A percentile compares a stretch with the other conserved stretches of the same genome.
Evolutionary conservation across 2,113 vertebrate species (phyloP).

Genomic region (Fukomys damarensis): DNA sequence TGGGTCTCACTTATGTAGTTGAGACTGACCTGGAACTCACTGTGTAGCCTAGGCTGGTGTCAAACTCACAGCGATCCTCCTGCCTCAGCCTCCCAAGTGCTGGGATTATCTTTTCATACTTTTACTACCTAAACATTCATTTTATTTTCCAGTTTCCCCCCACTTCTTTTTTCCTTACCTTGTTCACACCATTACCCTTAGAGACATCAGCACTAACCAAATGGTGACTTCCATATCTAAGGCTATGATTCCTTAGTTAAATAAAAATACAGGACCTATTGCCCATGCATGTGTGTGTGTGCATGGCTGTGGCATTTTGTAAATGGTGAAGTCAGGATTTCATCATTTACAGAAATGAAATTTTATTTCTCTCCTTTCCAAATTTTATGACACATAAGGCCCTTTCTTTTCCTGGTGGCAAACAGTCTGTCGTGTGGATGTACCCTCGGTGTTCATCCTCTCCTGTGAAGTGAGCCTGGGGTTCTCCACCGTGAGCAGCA

Average conservation of each 20-base stretch:
- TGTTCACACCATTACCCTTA: background rate
- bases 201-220: background rate
- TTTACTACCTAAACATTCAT: background rate
- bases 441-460: background rate
- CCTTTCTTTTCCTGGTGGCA: background rate
- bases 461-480: background rate
- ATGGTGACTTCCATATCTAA: background rate
- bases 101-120: background rate
- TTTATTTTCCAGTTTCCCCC: conserved; percentile 5
- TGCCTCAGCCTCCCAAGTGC: too few relatives aligned
- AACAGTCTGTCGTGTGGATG: background rate
- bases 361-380: conserved; percentile 32
- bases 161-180: background rate
- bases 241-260: background rate
- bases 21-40: too few relatives aligned
- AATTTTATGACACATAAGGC: conserved; percentile 20
- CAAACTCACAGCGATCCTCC: too few relatives aligned
- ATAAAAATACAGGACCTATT: background rate
- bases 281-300: background rate
- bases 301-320: background rate
- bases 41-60: too few relatives aligned
- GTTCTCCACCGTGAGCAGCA: background rate
- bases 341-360: conserved; percentile 43
- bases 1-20: too few relatives aligned
- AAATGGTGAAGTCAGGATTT: background rate